These are phyloP conservation scores for Neotoma lepida DNA, from an alignment of 2,113 vertebrate species.

Conservation along the genomic window DNA sequence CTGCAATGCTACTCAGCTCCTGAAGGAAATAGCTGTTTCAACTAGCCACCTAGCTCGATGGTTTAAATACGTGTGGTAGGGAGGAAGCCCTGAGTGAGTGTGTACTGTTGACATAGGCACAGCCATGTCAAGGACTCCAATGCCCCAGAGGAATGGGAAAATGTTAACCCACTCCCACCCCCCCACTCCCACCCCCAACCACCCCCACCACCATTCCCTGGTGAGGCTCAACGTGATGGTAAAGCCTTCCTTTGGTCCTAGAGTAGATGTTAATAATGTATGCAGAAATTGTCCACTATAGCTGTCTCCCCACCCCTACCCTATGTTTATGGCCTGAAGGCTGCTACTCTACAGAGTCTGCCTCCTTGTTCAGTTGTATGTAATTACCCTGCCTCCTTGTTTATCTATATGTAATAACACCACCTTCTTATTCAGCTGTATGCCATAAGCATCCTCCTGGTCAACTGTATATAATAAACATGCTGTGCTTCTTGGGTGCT, in stretches of 20 bases:
- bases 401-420: not conserved
- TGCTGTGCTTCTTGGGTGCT: not conserved
- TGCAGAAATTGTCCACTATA: not conserved
- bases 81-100: not conserved
- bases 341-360: not conserved
- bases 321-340: not conserved
- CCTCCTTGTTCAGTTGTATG: not conserved
- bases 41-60: not conserved
- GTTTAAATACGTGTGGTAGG: not conserved
- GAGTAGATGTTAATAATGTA: not conserved
- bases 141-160: not conserved
- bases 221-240: not conserved
- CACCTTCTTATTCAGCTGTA: not conserved
- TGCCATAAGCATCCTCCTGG: not conserved
- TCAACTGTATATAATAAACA: not conserved
- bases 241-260: not conserved
- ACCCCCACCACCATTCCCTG: not conserved
- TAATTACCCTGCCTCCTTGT: not conserved
- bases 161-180: not conserved
- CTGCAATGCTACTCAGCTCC: not conserved
- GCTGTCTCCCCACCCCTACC: not conserved
- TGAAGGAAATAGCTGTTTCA: not conserved
- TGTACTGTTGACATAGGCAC: not conserved
- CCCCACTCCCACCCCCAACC: not conserved
- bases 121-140: not conserved